These are phyloP conservation scores for Platerodrilus igneus DNA, from an alignment of 2,888 invertebrate genomes.

Conservation along the genomic window DNA sequence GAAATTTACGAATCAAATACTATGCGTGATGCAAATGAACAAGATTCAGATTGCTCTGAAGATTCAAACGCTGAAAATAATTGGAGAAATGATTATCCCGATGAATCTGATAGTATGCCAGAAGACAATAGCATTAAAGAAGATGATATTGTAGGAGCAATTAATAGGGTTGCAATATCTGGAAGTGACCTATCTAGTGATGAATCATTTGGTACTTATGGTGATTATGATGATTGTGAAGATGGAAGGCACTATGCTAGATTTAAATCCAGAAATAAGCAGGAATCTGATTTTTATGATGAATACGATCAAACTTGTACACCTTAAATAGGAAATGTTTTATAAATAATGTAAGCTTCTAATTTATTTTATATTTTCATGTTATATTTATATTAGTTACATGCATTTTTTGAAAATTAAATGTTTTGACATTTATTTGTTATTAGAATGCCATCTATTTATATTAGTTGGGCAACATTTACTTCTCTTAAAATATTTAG, in stretches of 20 bases:
- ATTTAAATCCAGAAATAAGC: conserved; percentile 55
- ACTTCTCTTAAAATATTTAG: too few species aligned
- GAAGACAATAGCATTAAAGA: conserved; percentile 55
- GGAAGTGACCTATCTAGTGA: conserved; percentile 44
- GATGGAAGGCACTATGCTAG: conserved; percentile 63
- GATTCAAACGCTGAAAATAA: conserved; percentile 78
- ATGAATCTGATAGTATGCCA: conserved; percentile 50
- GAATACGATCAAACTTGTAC: conserved; percentile 19
- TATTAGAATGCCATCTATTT: too few species aligned
- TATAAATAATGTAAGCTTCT: too few species aligned
- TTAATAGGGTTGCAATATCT: conserved; percentile 44
- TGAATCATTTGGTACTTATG: conserved; percentile 44
- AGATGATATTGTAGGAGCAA: conserved; percentile 58
- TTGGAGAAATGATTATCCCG: conserved; percentile 75
- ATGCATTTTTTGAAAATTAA: too few species aligned
- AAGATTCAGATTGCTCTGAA: conserved; percentile 53
- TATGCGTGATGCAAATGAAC: conserved; percentile 39
- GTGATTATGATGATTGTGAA: conserved; percentile 46
- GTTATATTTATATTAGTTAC: too few species aligned
- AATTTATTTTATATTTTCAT: too few species aligned
- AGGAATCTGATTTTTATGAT: conserved; percentile 32
- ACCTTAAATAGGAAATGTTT: too few species aligned
- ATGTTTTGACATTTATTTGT: too few species aligned
- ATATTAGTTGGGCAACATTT: too few species aligned
- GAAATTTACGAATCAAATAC: conserved; percentile 42